A percentile compares a stretch with the other conserved stretches of the same genome.
phyloP scores from a whole-genome alignment of 2,113 vertebrate genomes.

The Leucoraja erinaceus region DNA sequence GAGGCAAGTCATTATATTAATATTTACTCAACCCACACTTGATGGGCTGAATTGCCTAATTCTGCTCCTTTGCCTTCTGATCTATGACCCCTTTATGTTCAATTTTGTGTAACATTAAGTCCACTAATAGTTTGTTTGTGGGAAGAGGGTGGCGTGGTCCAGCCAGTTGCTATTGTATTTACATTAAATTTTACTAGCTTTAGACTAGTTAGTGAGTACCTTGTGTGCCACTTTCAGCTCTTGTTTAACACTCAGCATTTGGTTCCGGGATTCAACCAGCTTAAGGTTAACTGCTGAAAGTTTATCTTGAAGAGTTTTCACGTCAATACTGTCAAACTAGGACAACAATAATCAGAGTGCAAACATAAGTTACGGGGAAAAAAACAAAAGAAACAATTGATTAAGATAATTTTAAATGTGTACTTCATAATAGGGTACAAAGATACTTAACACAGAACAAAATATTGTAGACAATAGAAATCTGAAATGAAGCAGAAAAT shows the following conservation, averaged over 20 bases:
- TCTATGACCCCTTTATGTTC: neutral
- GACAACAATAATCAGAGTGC: conserved; percentile 4
- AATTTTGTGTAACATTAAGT: neutral
- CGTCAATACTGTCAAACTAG: conserved; percentile 59
- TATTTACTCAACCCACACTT: too few relatives aligned
- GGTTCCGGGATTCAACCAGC: conserved; percentile 78
- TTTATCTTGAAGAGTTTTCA: conserved; percentile 78
- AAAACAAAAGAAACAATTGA: neutral
- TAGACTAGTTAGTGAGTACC: conserved; percentile 55
- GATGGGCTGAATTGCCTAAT: too few relatives aligned
- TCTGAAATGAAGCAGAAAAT: too few relatives aligned
- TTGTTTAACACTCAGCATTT: conserved; percentile 72
- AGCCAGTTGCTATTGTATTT: neutral
- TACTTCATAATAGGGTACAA: neutral
- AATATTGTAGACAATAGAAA: too few relatives aligned
- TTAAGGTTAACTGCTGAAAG: conserved; percentile 69
- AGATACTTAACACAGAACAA: too few relatives aligned
- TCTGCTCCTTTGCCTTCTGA: too few relatives aligned
- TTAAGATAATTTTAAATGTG: neutral
- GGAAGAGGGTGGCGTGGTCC: neutral
- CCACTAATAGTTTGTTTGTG: neutral
- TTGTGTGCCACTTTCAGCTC: conserved; percentile 82
- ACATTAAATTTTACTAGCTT: neutral
- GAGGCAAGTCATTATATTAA: neutral
- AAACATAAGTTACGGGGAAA: neutral